These are phyloP conservation scores for Corvus moneduloides DNA, from an alignment of 2,113 vertebrate genomes.

Conservation along the genomic window DNA sequence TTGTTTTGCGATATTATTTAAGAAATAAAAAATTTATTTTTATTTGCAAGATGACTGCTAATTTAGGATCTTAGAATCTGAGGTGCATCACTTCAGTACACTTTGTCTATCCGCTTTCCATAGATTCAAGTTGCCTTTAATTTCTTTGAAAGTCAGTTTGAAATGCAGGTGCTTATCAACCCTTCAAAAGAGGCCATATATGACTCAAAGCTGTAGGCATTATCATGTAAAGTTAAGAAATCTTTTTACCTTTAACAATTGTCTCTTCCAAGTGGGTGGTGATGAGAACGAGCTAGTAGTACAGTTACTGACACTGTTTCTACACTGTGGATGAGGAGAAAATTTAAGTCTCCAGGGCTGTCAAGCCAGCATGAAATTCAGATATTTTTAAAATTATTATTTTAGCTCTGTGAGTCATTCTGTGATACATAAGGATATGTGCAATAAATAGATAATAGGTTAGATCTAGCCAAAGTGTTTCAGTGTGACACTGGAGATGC, in stretches of 20 bases:
- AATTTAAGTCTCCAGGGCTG: background rate
- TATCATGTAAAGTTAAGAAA: background rate
- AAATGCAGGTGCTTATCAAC: background rate
- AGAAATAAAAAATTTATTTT: background rate
- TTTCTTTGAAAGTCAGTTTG: background rate
- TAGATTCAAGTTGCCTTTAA: background rate
- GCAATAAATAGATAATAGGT: conserved; percentile 1
- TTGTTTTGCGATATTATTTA: background rate
- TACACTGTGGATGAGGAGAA: background rate
- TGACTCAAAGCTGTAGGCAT: conserved; percentile 5
- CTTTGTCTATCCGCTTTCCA: background rate
- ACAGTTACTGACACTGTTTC: background rate
- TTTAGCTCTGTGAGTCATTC: conserved; percentile 46
- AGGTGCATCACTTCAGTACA: background rate
- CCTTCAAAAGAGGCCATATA: background rate
- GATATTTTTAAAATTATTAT: conserved; percentile 45
- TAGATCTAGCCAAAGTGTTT: background rate
- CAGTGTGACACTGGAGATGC: background rate
- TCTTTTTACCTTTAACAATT: conserved; percentile 24
- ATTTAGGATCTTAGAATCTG: background rate
- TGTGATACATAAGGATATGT: background rate
- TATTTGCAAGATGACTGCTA: background rate
- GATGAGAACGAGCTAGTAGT: background rate
- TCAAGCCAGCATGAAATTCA: conserved; percentile 13
- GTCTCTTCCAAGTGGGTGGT: background rate